Base-by-base conservation (phyloP, 2,113 vertebrate genomes). In the Microcebus jonahi region DNA sequence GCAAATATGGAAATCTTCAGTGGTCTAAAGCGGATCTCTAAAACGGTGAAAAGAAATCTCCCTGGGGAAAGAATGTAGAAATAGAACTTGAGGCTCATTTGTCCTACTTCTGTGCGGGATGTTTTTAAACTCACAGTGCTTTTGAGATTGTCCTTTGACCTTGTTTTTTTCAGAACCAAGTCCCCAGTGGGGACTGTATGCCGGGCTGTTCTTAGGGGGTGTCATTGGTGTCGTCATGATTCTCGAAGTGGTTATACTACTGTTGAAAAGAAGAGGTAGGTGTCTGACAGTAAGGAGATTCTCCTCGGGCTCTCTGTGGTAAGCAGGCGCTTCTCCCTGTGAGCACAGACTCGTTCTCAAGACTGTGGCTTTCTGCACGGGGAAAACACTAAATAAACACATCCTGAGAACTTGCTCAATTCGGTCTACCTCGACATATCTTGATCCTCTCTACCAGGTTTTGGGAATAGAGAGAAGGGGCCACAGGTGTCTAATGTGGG, bases 241-340 rank as follows among this genome's bases (percentile, higher is more conserved):
- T 86, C 3, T 50, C 9, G 1, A 11, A 14, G 70, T 82, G 89
- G 11, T 20, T 8, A 50, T 85, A 31, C 77, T 90, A 9, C 83
- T 86, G 48, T 25, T 90, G 45, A 95, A 82, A 91, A 97, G 85
- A 96, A 96, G 39, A 98, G 97, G 97, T 97, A 97, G 53, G 97
- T 97, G 71, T 57, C 59, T 96, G 85, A 73, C 55, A 53, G 53
- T 67, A 70, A 77, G 63, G 59, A 92, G 55, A 63, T 89, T 79
- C 42, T 80, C 91, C 68, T 85, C 55, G 36, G 77, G 23, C 17
- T 90, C n/a, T 70, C 48, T 68, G 91, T 36, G 75, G 57, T 90
- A 63, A 92, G 70, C 73, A 11, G 21, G 70, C n/a, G 25, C 57
- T 65, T 91, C 73, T 89, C 11, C 0, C 50, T 59, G 10, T 14